Conservation (phyloP, 2,113 vertebrate genomes). For the Labrus mixtus region DNA sequence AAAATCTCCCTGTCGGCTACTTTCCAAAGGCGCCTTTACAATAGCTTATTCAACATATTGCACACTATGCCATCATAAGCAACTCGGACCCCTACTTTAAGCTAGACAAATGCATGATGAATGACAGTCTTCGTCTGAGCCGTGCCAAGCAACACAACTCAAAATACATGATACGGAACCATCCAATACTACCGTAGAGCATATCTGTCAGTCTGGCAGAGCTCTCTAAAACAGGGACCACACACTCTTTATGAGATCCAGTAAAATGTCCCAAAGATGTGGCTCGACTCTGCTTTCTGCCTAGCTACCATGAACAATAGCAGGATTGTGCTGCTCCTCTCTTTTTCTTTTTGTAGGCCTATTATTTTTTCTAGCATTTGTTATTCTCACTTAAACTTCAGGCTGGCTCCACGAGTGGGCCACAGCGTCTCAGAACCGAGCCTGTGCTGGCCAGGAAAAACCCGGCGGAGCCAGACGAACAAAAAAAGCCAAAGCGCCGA, state of each 20-base stretch:
- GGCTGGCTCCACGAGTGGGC: conserved; percentile 80
- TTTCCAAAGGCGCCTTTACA: conserved; percentile 43
- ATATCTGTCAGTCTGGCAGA: conserved; percentile 78
- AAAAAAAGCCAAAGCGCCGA: conserved; percentile 83
- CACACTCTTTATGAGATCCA: conserved; percentile 81
- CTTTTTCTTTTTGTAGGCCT: conserved; percentile 73
- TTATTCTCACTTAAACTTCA: conserved; percentile 84
- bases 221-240: conserved; percentile 76
- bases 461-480: conserved; percentile 84
- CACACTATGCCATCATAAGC: conserved; percentile 69
- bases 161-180: conserved; percentile 83
- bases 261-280: conserved; percentile 79
- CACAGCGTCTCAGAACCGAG: conserved; percentile 78
- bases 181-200: conserved; percentile 76
- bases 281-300: conserved; percentile 71
- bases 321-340: conserved; percentile 76
- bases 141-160: conserved; percentile 81
- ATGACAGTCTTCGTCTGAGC: conserved; percentile 57
- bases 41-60: conserved; percentile 49
- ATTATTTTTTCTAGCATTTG: conserved; percentile 83
- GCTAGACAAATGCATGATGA: conserved; percentile 66
- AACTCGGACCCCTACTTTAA: conserved; percentile 51
- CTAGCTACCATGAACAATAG: conserved; percentile 79
- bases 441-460: conserved; percentile 85
- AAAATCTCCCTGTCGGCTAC: conserved; percentile 26